phyloP scores from a whole-genome alignment of 2,888 invertebrate genomes.

The Leptarthrus brevirostris region DNA sequence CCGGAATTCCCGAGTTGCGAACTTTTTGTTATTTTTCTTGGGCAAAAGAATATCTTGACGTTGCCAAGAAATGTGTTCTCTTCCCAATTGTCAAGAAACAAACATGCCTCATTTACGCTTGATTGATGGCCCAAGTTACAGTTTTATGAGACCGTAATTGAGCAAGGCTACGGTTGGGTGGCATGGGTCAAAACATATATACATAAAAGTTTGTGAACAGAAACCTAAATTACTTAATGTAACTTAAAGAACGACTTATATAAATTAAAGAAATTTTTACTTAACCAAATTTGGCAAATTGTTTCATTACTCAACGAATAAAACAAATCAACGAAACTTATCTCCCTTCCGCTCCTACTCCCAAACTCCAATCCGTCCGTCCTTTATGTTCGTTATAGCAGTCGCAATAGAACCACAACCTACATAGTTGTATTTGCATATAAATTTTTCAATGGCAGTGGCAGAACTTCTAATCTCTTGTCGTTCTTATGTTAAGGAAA shows the following conservation, averaged over 20 bases:
- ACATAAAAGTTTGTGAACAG: too few species aligned
- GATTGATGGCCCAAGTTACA: slow-evolving; percentile 18
- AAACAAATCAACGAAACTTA: too few species aligned
- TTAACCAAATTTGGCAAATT: too few species aligned
- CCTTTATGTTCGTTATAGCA: too few species aligned
- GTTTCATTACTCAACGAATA: too few species aligned
- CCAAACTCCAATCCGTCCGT: too few species aligned
- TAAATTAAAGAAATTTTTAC: too few species aligned
- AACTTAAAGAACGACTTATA: too few species aligned
- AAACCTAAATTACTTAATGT: too few species aligned
- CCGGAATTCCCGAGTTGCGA: slow-evolving; percentile 24
- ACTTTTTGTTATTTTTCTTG: slow-evolving; percentile 17
- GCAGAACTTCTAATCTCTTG: background rate
- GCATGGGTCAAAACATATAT: too few species aligned
- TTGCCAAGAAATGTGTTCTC: slow-evolving; percentile 4
- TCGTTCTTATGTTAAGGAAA: background rate
- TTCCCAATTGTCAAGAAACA: slow-evolving; percentile 26
- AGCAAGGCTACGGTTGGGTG: background rate
- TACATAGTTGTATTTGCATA: background rate
- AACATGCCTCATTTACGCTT: slow-evolving; percentile 38
- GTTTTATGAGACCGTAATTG: slow-evolving; percentile 22
- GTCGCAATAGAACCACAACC: too few species aligned
- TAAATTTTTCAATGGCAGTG: background rate
- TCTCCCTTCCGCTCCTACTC: too few species aligned
- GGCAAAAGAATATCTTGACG: background rate